A percentile compares a stretch with the other conserved stretches of the same genome.
Conservation (phyloP, 2,113 vertebrate genomes). For the Oryzias curvinotus region DNA sequence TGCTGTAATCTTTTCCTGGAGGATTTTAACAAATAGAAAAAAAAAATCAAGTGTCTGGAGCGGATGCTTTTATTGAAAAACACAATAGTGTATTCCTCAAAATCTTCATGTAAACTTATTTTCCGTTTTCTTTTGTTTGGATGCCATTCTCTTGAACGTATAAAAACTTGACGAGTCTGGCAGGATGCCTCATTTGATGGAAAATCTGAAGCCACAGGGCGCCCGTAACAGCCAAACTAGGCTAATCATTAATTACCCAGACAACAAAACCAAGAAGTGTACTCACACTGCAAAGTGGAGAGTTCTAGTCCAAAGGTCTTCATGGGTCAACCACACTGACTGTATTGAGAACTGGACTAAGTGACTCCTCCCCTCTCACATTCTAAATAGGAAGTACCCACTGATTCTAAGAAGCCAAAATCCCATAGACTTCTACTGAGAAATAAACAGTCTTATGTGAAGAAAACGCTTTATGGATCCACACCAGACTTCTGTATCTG, state of each 20-base stretch:
- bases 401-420: too few relatives aligned
- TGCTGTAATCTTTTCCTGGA: background rate
- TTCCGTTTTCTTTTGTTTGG: background rate
- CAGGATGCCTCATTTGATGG: background rate
- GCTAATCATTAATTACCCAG: constrained; percentile 46
- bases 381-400: too few relatives aligned
- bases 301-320: background rate
- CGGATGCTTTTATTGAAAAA: too few relatives aligned
- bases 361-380: too few relatives aligned
- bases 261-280: constrained; percentile 11
- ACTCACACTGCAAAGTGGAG: constrained; percentile 1
- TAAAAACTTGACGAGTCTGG: background rate
- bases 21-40: too few relatives aligned
- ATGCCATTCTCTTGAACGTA: too few relatives aligned
- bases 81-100: background rate
- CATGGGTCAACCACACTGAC: constrained; percentile 8
- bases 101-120: background rate
- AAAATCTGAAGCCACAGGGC: constrained; percentile 42
- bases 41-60: too few relatives aligned
- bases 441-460: too few relatives aligned
- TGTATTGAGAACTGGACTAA: too few relatives aligned
- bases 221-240: constrained; percentile 38
- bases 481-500: too few relatives aligned
- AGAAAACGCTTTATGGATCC: too few relatives aligned
- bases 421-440: too few relatives aligned